Conservation (phyloP, 2,888 invertebrate species). For the Andrena flavipes region DNA sequence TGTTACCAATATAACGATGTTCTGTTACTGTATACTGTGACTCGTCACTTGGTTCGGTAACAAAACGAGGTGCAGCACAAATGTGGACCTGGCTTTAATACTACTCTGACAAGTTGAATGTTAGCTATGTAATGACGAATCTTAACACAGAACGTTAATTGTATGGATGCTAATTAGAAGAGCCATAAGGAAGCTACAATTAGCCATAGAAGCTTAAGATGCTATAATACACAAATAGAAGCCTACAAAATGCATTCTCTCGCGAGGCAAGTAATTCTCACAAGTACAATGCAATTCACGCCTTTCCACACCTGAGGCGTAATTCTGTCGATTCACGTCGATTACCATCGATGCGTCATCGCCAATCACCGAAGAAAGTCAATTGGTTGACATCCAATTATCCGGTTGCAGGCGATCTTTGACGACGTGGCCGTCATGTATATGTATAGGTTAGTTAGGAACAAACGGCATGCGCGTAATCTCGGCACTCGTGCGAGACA, state of each 20-base stretch:
- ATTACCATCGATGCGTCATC: constrained; percentile 38
- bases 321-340: constrained; percentile 43
- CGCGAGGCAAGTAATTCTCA: background rate
- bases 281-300: background rate
- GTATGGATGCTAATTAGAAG: no score
- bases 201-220: no score
- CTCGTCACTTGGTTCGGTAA: no score
- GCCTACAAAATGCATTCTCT: constrained; percentile 4
- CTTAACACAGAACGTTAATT: no score
- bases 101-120: no score
- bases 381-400: constrained; percentile 46
- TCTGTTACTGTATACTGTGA: no score
- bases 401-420: constrained; percentile 34
- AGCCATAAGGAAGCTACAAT: no score
- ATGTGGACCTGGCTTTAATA: no score
- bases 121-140: no score
- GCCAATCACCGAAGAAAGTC: constrained; percentile 55
- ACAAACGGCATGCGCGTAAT: constrained; percentile 55
- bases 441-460: constrained; percentile 48
- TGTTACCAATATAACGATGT: no score
- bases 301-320: constrained; percentile 7
- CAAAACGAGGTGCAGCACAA: no score
- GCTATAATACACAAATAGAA: no score
- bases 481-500: constrained; percentile 53
- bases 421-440: constrained; percentile 48